phyloP scores from a whole-genome alignment of 2,797 vertebrate species.

The Coilia nasus region DNA sequence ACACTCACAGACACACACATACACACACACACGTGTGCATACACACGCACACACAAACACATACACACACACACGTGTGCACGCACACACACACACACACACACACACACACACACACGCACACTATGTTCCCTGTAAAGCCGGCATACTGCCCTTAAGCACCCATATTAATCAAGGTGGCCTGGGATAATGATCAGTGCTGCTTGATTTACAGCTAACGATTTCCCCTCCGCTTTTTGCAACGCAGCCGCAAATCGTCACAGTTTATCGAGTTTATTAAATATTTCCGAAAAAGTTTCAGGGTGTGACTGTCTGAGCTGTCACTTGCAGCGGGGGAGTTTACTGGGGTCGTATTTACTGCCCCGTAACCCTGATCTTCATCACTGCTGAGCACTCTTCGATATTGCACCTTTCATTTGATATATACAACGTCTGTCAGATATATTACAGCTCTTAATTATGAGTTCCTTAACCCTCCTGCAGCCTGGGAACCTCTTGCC shows the following conservation, averaged over 20 bases:
- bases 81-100: slow-evolving; percentile 49
- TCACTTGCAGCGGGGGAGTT: slow-evolving; percentile 26
- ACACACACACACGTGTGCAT: not conserved
- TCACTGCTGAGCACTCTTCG: slow-evolving; percentile 43
- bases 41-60: slow-evolving; percentile 20
- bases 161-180: slow-evolving; percentile 48
- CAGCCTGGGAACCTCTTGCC: not conserved
- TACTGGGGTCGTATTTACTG: slow-evolving; percentile 45
- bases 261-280: slow-evolving; percentile 42
- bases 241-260: slow-evolving; percentile 27
- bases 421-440: slow-evolving; percentile 49
- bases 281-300: slow-evolving; percentile 45
- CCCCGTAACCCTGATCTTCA: slow-evolving; percentile 51
- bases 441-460: slow-evolving; percentile 49
- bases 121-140: slow-evolving; percentile 30
- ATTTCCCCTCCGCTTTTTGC: not conserved
- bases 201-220: slow-evolving; percentile 45
- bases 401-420: slow-evolving; percentile 29
- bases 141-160: slow-evolving; percentile 46
- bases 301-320: slow-evolving; percentile 26
- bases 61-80: slow-evolving; percentile 34
- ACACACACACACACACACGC: not conserved
- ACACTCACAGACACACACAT: slow-evolving; percentile 35
- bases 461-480: not conserved
- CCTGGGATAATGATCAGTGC: slow-evolving; percentile 39